Base-by-base conservation (phyloP, 2,888 invertebrate species). In the Dasypolia templi region DNA sequence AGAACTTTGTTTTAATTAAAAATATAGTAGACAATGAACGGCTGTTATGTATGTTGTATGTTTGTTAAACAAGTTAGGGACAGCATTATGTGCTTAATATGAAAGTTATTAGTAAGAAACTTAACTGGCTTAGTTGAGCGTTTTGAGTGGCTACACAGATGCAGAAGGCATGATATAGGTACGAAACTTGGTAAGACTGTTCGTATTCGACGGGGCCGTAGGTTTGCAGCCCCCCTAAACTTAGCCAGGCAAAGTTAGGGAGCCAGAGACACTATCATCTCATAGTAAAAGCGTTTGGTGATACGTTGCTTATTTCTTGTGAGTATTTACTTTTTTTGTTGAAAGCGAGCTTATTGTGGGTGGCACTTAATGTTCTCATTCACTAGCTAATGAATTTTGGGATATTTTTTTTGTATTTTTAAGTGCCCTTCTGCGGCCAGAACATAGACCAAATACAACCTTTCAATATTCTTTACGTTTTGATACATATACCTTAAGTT, bases 121-220 rank as follows among this genome's bases (percentile, higher is more conserved):
- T 75, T 83, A 76, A 72, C 80, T 73, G 61, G 72, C 72, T 75
- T 74, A 84, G 72, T 78, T 75, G 26, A 67, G 53, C 69, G 79
- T 72, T 81, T 85, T 85, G 84, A 81, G 81, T 72, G 55, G 77
- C 75, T 82, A 77, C 78, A 82, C 83, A 86, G 87, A 86, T 87
- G 87, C 82, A 84, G 70, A 82, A 80, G 83, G 80, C 86, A 84
- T 85, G 83, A 86, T 87, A 83, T 82, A 83, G 76, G 67, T 65
- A 75, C 68, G 70, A 84, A 88, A 88, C 84, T 88, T 86, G 74
- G 75, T 69, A 42, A 63, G 68, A 77, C 73, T 75, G 75, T 76
- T 81, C 82, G 76, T 39, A 78, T 77, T 76, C 69, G 75, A 75
- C 74, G 75, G 73, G 70, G 71, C 75, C 77, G 83, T 84, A 75